Conservation (phyloP, 2,797 vertebrate genomes). For the Scleropages formosus region DNA sequence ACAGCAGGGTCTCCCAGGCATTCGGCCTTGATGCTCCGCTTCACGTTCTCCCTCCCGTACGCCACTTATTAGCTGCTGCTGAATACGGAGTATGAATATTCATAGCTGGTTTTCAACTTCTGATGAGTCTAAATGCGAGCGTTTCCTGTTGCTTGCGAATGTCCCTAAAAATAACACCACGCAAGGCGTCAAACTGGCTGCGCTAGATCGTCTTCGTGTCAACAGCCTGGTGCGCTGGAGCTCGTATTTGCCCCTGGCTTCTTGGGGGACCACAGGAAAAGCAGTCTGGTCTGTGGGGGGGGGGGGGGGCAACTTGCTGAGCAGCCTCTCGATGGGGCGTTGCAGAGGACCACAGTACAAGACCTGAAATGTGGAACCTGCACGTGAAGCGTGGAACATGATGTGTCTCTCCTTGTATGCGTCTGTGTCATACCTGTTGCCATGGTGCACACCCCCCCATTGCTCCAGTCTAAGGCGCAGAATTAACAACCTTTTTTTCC, state of each 20-base stretch:
- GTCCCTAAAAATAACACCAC: neutral
- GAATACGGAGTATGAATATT: slow-evolving; percentile 2
- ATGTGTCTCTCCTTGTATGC: neutral
- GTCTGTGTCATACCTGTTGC: no score
- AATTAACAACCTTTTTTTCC: no score
- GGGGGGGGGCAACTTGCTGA: no score
- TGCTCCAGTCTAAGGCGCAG: no score
- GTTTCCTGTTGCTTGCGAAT: neutral
- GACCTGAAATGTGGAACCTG: no score
- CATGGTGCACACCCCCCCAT: no score
- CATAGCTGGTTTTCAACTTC: neutral
- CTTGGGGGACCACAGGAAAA: neutral
- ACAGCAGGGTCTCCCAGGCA: neutral
- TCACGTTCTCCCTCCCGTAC: neutral
- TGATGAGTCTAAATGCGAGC: neutral
- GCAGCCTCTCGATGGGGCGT: neutral
- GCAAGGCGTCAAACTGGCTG: slow-evolving; percentile 1
- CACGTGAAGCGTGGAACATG: neutral
- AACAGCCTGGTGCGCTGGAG: neutral
- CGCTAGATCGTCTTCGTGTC: neutral
- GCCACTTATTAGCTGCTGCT: neutral
- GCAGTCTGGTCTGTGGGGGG: neutral
- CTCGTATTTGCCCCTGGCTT: neutral
- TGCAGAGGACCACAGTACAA: slow-evolving; percentile 2
- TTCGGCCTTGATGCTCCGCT: neutral